Evolutionary conservation across 2,797 vertebrate genomes (phyloP), one percentile per base, ranked within the genome.

Genomic region (Muraenolepis orangiensis): DNA sequence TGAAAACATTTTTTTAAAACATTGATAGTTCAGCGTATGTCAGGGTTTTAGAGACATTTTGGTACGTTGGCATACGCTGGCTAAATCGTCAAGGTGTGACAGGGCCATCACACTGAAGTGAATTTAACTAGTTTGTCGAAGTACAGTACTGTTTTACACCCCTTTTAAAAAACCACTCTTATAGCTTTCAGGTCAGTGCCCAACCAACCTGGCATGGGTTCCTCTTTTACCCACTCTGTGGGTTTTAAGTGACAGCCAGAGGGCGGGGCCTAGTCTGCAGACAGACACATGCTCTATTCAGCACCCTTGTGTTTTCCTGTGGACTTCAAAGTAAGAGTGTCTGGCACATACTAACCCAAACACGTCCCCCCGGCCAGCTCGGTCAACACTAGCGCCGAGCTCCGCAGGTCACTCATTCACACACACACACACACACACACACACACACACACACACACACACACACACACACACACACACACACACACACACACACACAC

Each of bases 271-370:
- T 14, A 2, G 18, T 28, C 23, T 40, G 61, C 61, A 40, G 23
- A 66, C 26, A 40, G 61, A 73, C 61, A 85, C 76, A 79, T 73
- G 26, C 70, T 81, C 38, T 79, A 69, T 84, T 84, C 78, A 87
- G 73, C 12, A 70, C 38, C 66, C 29, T 13, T 14, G 26, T 1
- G 36, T 16, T 40, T 74, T 26, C 66, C 29, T n/a, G 18, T 29
- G 28, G 36, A 57, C 61, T 72, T 87, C 74, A 84, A 82, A 86
- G 76, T 76, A 70, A 76, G 69, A 74, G 78, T 81, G 78, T 75
- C 80, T 79, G 80, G 64, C 67, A 6, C 68, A 40, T n/a, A 23
- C 77, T 68, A 72, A 76, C 64, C 71, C 29, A 70, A 77, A 74
- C 76, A 67, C 8, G 71, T 72, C 23, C 30, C n/a, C n/a, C n/a